Percentiles rank a stretch among this genome's conserved stretches.
Conservation (phyloP, 2,113 vertebrate species). For the Anolis carolinensis region DNA sequence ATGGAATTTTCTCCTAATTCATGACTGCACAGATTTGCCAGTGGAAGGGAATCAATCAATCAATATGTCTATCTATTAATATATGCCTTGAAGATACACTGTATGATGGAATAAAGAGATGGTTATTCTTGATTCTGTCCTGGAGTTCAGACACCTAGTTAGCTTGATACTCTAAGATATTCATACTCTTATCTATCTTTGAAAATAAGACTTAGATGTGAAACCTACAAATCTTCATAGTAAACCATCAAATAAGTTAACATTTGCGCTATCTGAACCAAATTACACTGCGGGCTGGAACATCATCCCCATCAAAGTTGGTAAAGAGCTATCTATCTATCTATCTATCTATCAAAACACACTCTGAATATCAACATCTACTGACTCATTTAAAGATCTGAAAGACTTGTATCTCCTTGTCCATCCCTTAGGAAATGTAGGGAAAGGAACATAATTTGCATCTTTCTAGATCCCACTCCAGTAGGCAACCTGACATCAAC, state of each 20-base stretch:
- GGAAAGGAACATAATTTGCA: too few relatives aligned
- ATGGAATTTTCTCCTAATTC: not conserved
- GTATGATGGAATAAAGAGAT: not conserved
- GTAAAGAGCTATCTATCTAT: not conserved
- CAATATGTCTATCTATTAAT: not conserved
- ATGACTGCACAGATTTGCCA: not conserved
- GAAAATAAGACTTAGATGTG: not conserved
- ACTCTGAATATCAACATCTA: not conserved
- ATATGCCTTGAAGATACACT: not conserved
- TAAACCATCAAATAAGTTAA: not conserved
- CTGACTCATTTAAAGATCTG: too few relatives aligned
- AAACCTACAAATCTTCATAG: too few relatives aligned
- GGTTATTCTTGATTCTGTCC: not conserved
- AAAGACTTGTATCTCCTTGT: too few relatives aligned
- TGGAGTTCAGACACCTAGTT: not conserved
- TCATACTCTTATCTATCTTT: not conserved
- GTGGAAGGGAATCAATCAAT: not conserved
- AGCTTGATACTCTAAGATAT: not conserved
- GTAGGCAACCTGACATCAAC: too few relatives aligned
- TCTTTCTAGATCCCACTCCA: too few relatives aligned
- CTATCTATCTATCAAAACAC: not conserved
- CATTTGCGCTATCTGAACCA: not conserved
- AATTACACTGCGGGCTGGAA: not conserved
- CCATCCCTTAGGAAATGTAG: too few relatives aligned
- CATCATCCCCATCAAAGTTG: not conserved